Evolutionary conservation across 2,113 vertebrate genomes (phyloP).

Genomic region (Ceratotherium simum): DNA sequence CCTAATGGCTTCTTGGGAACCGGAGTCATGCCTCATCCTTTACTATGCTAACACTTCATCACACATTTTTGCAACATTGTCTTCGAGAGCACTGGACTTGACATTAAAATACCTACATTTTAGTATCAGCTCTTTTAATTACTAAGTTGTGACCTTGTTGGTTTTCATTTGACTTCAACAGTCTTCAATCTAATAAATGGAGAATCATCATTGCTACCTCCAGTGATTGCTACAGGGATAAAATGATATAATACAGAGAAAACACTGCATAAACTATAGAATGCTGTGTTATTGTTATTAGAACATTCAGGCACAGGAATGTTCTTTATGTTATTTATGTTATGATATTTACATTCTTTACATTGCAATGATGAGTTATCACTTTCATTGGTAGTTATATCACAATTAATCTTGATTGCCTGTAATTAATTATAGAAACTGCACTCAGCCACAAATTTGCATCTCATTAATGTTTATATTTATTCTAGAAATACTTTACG

Average conservation of each 20-base stretch:
- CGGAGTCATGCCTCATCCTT: neutral
- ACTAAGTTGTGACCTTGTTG: neutral
- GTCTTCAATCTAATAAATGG: neutral
- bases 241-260: neutral
- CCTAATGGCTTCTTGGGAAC: neutral
- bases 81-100: neutral
- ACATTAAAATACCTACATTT: neutral
- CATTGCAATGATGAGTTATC: neutral
- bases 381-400: neutral
- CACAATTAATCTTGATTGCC: constrained; percentile 43
- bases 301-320: neutral
- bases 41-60: neutral
- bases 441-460: neutral
- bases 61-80: neutral
- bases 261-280: neutral
- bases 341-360: too few relatives aligned
- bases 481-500: constrained; percentile 35
- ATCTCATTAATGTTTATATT: constrained; percentile 53
- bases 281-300: neutral
- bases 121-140: neutral
- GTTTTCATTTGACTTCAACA: constrained; percentile 2
- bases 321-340: neutral
- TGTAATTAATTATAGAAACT: constrained; percentile 49
- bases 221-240: neutral
- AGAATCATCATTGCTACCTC: neutral